Conservation (phyloP, 2,888 invertebrate genomes). For the Drosophila infuscata region DNA sequence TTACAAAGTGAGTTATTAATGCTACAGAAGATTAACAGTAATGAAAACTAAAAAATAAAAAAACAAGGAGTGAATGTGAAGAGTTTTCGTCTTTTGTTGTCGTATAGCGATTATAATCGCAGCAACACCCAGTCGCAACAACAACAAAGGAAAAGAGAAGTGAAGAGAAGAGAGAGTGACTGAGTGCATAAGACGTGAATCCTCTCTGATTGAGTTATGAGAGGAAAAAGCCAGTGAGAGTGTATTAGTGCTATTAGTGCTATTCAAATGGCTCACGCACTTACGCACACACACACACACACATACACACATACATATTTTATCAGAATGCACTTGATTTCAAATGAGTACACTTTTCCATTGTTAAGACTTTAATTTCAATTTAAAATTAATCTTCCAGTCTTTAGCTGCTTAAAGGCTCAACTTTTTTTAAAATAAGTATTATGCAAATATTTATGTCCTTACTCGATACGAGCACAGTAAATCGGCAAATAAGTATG, state of each 20-base stretch:
- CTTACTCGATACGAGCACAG: neutral
- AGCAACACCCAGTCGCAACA: conserved; percentile 27
- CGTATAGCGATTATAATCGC: conserved; percentile 51
- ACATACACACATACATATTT: neutral
- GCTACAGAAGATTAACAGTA: neutral
- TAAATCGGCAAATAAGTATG: neutral
- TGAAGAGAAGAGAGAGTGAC: conserved; percentile 4
- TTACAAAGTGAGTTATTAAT: conserved; percentile 19
- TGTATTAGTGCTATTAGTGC: neutral
- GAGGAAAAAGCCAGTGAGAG: conserved; percentile 29
- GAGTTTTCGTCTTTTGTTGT: conserved; percentile 30
- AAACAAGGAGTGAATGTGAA: conserved; percentile 8
- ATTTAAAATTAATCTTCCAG: neutral
- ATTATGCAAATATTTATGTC: neutral
- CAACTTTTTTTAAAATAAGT: neutral
- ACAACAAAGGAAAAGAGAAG: conserved; percentile 16
- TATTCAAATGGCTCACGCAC: conserved; percentile 7
- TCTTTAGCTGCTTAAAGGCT: neutral
- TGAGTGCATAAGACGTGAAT: conserved; percentile 13
- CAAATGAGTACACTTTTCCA: neutral
- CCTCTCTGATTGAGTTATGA: conserved; percentile 45
- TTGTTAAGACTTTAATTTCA: neutral
- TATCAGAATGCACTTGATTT: neutral
- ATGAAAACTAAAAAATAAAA: neutral
- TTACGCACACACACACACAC: conserved; percentile 3